A percentile compares a stretch with the other conserved stretches of the same genome.
Conservation (phyloP, 2,113 vertebrate genomes). For the Barbus barbus region DNA sequence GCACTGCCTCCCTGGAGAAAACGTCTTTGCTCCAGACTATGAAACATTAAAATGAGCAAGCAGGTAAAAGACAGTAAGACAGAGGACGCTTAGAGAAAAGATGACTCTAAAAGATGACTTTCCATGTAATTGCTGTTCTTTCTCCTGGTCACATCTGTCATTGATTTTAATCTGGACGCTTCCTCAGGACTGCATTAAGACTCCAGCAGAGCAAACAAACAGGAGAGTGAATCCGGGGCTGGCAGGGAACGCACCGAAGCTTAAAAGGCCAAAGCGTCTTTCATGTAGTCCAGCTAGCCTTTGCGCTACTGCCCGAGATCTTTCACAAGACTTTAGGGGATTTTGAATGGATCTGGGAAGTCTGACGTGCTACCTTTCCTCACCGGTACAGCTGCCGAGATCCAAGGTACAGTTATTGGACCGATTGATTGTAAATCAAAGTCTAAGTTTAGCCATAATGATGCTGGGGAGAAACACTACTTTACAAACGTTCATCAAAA, state of each 20-base stretch:
- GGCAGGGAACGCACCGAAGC: conserved; percentile 11
- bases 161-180: conserved; percentile 34
- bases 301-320: conserved; percentile 24
- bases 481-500: neutral
- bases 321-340: conserved; percentile 20
- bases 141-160: conserved; percentile 52
- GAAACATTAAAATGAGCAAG: conserved; percentile 37
- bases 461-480: neutral
- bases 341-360: conserved; percentile 26
- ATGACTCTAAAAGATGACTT: conserved; percentile 35
- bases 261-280: conserved; percentile 34
- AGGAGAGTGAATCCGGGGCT: conserved; percentile 28
- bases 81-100: neutral
- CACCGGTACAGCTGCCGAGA: neutral
- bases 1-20: neutral
- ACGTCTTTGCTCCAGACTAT: conserved; percentile 28
- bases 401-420: neutral
- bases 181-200: conserved; percentile 36
- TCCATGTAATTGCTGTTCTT: conserved; percentile 46
- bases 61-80: conserved; percentile 26
- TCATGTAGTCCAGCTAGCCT: conserved; percentile 30
- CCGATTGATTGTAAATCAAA: neutral
- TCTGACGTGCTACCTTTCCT: conserved; percentile 8
- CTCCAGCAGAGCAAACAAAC: conserved; percentile 47
- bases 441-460: neutral